These are phyloP conservation scores for Rhineura floridana DNA, from an alignment of 2,113 vertebrate species.

Conservation along the genomic window DNA sequence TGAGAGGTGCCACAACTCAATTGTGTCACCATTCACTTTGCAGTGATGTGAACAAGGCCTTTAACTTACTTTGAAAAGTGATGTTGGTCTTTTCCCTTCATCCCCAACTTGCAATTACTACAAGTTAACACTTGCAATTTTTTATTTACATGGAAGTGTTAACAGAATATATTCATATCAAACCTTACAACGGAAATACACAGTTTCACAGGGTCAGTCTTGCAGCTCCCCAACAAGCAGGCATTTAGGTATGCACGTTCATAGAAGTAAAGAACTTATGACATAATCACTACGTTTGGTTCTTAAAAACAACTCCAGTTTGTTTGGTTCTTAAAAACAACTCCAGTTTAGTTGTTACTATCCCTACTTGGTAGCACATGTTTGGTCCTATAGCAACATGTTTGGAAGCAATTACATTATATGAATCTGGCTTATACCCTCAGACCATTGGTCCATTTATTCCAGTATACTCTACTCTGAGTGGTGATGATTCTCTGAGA, in stretches of 20 bases:
- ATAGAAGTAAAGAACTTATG: constrained; percentile 3
- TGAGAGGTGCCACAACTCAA: background rate
- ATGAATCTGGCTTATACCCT: background rate
- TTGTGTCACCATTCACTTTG: too few species aligned
- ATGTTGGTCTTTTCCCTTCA: constrained; percentile 20
- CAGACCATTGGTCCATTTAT: background rate
- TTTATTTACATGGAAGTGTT: constrained; percentile 8
- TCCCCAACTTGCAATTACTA: constrained; percentile 4
- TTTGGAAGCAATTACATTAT: background rate
- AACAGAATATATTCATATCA: background rate
- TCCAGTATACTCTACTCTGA: background rate
- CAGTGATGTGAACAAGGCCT: background rate
- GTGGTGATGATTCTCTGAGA: background rate
- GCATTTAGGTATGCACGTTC: constrained; percentile 13
- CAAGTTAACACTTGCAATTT: background rate
- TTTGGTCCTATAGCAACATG: background rate
- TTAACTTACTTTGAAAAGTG: constrained; percentile 41
- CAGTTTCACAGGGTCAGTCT: constrained; percentile 7
- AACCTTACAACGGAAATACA: constrained; percentile 1
- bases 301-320: background rate
- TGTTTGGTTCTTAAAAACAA: background rate
- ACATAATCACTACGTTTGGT: background rate
- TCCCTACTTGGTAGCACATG: background rate
- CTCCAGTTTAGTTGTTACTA: background rate
- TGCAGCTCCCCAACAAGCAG: background rate